Conservation (phyloP, 2,888 invertebrate species). For the Acleris literana region DNA sequence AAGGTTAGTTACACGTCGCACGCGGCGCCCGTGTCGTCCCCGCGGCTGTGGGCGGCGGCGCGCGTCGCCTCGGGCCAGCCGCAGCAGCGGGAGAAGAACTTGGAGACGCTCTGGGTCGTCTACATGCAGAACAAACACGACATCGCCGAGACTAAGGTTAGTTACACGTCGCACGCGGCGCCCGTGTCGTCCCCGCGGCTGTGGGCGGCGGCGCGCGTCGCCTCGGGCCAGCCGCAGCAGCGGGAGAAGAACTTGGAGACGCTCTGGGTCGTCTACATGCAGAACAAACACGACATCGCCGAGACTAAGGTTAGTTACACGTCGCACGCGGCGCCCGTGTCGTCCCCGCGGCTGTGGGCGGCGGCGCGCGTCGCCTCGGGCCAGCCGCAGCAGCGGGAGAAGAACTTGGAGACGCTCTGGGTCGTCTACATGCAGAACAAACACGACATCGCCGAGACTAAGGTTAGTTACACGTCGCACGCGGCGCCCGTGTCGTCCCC, state of each 20-base stretch:
- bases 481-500: slow-evolving; percentile 96
- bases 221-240: slow-evolving; percentile 48
- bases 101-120: slow-evolving; percentile 96
- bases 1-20: slow-evolving; percentile 97
- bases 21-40: slow-evolving; percentile 95
- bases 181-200: slow-evolving; percentile 96
- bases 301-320: slow-evolving; percentile 93
- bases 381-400: slow-evolving; percentile 54
- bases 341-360: slow-evolving; percentile 93
- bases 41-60: slow-evolving; percentile 92
- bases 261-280: slow-evolving; percentile 96
- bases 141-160: slow-evolving; percentile 88
- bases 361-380: slow-evolving; percentile 83
- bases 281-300: slow-evolving; percentile 91
- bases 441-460: slow-evolving; percentile 88
- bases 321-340: slow-evolving; percentile 96
- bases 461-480: slow-evolving; percentile 97
- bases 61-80: slow-evolving; percentile 54
- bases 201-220: slow-evolving; percentile 88
- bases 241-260: slow-evolving; percentile 86
- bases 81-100: slow-evolving; percentile 63
- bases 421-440: slow-evolving; percentile 96
- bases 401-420: slow-evolving; percentile 91
- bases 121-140: slow-evolving; percentile 93
- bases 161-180: slow-evolving; percentile 96